Evolutionary conservation across 2,113 vertebrate genomes (phyloP), one percentile per base, ranked within the genome.

Genomic region (Physeter macrocephalus): DNA sequence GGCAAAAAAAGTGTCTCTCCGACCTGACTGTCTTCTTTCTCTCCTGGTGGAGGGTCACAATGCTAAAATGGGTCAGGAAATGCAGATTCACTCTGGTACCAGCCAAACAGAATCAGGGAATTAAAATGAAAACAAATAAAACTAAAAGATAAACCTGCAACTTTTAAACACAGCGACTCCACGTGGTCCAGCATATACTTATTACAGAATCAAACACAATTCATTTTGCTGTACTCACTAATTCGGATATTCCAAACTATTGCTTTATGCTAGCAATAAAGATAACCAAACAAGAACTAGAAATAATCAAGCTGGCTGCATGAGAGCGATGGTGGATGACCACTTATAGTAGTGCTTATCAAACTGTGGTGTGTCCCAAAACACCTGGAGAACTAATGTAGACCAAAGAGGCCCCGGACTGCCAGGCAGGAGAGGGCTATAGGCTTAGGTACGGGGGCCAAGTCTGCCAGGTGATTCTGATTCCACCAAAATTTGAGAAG

Each of bases 221-320:
- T 41, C 62, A 39, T 25, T 78, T 17, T 11, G 29, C 10, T 39
- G 34, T 25, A 41, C 29, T 67, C 15, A 36, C 6, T 46, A 6
- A 23, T 20, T 20, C n/a, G 14, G 46, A 29, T 14, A 46, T 17
- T 29, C 27, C 43, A 25, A 5, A 12, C 18, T 52, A 41, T n/a
- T 71, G 59, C 12, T 94, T 88, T 95, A 34, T 59, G 92, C 67
- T 92, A 46, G 64, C 81, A 92, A 78, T 52, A 92, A 69, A 84
- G 43, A 66, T 54, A 87, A 84, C 39, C 52, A 67, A 27, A 54
- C 5, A 57, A 34, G 21, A 52, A 66, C 36, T 17, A 80, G 67
- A 81, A 59, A 72, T 11, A 12, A 61, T 41, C 25, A 39, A 69
- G 90, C 67, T 5, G 54, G 27, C 43, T 3, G 6, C 27, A 27